These are phyloP conservation scores for Chironomus tentans DNA, from an alignment of 2,888 invertebrate species.

Conservation along the genomic window DNA sequence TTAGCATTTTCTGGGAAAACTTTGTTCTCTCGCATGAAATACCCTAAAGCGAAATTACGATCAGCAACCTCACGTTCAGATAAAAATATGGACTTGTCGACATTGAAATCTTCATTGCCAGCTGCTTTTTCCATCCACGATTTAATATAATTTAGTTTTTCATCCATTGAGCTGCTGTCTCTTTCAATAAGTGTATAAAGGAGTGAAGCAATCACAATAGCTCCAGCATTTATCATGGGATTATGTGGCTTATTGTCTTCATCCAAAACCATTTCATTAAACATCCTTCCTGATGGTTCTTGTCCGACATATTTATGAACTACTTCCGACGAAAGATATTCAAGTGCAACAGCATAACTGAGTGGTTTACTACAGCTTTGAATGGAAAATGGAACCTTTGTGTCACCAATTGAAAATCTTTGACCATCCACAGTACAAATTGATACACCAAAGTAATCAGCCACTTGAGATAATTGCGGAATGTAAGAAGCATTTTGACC, in stretches of 20 bases:
- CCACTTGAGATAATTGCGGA: constrained; percentile 83
- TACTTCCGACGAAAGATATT: constrained; percentile 77
- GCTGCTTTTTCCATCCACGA: constrained; percentile 70
- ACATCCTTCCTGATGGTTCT: constrained; percentile 93
- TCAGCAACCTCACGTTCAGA: constrained; percentile 96
- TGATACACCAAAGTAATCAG: constrained; percentile 90
- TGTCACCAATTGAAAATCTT: constrained; percentile 85
- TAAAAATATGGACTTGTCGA: constrained; percentile 93
- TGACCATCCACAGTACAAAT: constrained; percentile 96
- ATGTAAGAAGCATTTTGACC: constrained; percentile 86
- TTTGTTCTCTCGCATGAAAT: constrained; percentile 94
- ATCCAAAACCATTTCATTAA: constrained; percentile 92
- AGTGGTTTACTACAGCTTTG: constrained; percentile 94
- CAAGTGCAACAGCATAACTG: constrained; percentile 89
- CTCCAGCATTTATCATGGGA: constrained; percentile 98
- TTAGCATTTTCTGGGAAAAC: constrained; percentile 91
- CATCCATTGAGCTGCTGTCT: constrained; percentile 74
- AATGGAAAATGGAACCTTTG: constrained; percentile 82
- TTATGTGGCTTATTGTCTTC: constrained; percentile 94
- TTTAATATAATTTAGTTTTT: constrained; percentile 87
- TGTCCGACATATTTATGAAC: constrained; percentile 94
- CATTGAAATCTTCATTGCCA: constrained; percentile 81
- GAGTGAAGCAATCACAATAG: constrained; percentile 84
- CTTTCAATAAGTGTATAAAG: constrained; percentile 72
- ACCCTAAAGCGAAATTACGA: constrained; percentile 92